A percentile compares a stretch with the other conserved stretches of the same genome.
These are phyloP conservation scores for Cheirogaleus medius DNA, from an alignment of 2,113 vertebrate genomes.

Conservation along the genomic window DNA sequence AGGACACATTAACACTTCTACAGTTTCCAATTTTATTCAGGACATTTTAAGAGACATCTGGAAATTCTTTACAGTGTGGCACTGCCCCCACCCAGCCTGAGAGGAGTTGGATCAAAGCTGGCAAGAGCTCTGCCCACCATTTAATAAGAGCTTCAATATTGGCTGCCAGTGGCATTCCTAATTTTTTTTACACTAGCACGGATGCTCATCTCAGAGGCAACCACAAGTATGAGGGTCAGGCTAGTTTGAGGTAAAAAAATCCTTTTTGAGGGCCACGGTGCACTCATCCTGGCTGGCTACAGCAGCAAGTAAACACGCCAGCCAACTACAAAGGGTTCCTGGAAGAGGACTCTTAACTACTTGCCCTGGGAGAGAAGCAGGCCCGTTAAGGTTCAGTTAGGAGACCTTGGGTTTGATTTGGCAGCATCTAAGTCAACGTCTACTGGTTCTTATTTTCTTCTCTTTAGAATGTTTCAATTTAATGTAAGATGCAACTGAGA, in stretches of 20 bases:
- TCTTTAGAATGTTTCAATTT: conserved; percentile 46
- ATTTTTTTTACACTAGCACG: background rate
- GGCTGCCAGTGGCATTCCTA: conserved; percentile 26
- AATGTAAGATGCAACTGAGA: conserved; percentile 55
- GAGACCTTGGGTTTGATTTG: conserved; percentile 42
- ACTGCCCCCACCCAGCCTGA: conserved; percentile 48
- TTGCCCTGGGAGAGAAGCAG: conserved; percentile 39
- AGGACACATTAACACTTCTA: conserved; percentile 79
- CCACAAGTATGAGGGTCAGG: conserved; percentile 46
- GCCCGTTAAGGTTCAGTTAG: background rate
- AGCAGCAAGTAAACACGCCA: conserved; percentile 71
- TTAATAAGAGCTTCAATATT: conserved; percentile 37
- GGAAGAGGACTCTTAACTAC: background rate
- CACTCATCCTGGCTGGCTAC: conserved; percentile 59
- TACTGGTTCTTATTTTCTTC: conserved; percentile 48
- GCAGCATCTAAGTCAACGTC: conserved; percentile 45
- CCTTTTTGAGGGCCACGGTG: conserved; percentile 54
- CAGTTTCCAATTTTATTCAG: conserved; percentile 64
- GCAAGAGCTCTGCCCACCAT: conserved; percentile 40
- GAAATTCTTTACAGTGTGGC: conserved; percentile 54
- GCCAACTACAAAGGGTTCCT: conserved; percentile 43
- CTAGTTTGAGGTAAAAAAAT: conserved; percentile 73
- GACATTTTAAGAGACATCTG: conserved; percentile 61
- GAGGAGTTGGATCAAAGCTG: conserved; percentile 34
- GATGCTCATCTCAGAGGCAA: conserved; percentile 48